Percentiles rank a stretch among this genome's conserved stretches.
These are phyloP conservation scores for Thereva unica DNA, from an alignment of 2,888 invertebrate species.

Conservation along the genomic window DNA sequence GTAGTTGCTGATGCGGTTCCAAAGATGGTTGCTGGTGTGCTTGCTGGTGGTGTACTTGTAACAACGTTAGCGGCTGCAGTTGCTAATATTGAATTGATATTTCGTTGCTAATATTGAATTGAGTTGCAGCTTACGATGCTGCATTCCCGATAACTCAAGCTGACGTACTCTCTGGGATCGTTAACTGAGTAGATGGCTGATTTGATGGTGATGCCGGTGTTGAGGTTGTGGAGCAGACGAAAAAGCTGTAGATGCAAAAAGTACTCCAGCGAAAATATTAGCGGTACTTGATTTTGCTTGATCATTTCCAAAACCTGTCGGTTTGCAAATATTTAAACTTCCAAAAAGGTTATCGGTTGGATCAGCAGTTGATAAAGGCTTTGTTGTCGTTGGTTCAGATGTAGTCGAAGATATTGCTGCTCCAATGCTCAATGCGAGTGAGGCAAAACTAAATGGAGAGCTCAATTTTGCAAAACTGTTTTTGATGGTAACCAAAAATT, in stretches of 20 bases:
- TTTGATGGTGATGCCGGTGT: too few relatives aligned
- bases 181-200: too few relatives aligned
- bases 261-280: slow-evolving; percentile 17
- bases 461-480: too few relatives aligned
- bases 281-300: slow-evolving; percentile 1
- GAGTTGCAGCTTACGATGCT: not conserved
- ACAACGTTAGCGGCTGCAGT: slow-evolving; percentile 6
- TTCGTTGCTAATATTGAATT: not conserved
- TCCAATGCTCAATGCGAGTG: slow-evolving; percentile 38
- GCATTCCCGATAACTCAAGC: slow-evolving; percentile 19
- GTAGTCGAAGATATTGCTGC: slow-evolving; percentile 27
- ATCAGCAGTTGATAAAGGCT: slow-evolving; percentile 34
- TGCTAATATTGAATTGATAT: slow-evolving; percentile 2
- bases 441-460: slow-evolving; percentile 20
- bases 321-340: slow-evolving; percentile 51
- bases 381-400: slow-evolving; percentile 24
- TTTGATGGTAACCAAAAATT: too few relatives aligned
- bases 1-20: slow-evolving; percentile 26
- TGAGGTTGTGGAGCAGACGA: not conserved
- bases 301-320: slow-evolving; percentile 43
- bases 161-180: too few relatives aligned
- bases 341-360: slow-evolving; percentile 44
- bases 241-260: slow-evolving; percentile 19
- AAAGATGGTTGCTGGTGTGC: not conserved
- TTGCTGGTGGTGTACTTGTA: not conserved